A percentile compares a stretch with the other conserved stretches of the same genome.
These are phyloP conservation scores for Centropus bengalensis DNA, from an alignment of 2,113 vertebrate species.

Conservation along the genomic window DNA sequence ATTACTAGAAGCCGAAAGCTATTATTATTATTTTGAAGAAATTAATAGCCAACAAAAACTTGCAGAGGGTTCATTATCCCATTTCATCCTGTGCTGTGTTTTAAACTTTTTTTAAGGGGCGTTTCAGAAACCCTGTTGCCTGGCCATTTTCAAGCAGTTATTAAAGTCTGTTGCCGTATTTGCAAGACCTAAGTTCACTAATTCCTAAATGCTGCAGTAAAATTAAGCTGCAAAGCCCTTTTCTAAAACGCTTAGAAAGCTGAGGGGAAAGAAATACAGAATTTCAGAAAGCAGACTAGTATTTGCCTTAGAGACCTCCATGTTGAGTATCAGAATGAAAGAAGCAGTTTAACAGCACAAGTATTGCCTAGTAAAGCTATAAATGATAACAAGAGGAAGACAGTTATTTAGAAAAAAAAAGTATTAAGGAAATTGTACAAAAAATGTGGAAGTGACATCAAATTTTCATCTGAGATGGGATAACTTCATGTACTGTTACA, in stretches of 20 bases:
- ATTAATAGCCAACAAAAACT: background rate
- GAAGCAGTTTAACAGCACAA: background rate
- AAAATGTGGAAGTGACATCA: background rate
- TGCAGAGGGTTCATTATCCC: background rate
- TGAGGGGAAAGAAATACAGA: background rate
- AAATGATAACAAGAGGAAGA: background rate
- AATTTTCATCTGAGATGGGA: background rate
- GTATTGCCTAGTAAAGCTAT: background rate
- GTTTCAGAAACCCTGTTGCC: background rate
- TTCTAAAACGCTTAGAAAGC: background rate
- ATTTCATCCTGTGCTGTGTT: background rate
- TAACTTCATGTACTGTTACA: background rate
- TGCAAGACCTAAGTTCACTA: background rate
- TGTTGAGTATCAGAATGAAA: background rate
- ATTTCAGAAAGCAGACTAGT: background rate
- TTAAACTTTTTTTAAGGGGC: background rate
- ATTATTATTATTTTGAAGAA: background rate
- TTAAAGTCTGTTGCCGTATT: background rate
- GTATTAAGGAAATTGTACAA: background rate
- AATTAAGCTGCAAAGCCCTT: background rate
- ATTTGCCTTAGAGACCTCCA: background rate
- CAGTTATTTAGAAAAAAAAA: background rate
- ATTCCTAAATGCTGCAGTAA: background rate
- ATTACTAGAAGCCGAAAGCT: background rate
- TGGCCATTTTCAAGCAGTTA: background rate